Percentiles rank a stretch among this genome's conserved stretches.
phyloP scores from a whole-genome alignment of 2,797 vertebrate genomes.

The Cheirogaleus major region DNA sequence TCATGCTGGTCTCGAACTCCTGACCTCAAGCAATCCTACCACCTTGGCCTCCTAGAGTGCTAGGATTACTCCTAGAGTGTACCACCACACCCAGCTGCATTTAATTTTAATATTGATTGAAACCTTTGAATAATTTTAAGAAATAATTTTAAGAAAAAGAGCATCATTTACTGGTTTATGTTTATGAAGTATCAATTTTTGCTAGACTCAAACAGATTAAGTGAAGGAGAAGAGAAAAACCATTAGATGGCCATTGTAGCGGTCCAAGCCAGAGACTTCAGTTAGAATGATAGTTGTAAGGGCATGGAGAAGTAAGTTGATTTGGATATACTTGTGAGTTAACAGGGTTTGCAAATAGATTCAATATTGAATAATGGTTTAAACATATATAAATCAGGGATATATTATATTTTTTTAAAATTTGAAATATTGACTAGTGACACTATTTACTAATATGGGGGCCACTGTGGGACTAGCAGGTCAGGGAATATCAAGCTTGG shows the following conservation, averaged over 20 bases:
- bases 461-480: background rate
- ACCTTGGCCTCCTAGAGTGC: too few relatives aligned
- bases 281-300: background rate
- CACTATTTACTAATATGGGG: background rate
- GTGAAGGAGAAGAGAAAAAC: background rate
- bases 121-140: background rate
- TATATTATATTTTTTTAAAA: background rate
- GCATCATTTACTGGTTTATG: background rate
- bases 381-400: background rate
- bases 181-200: background rate
- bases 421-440: background rate
- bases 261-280: background rate
- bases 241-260: background rate
- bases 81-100: background rate
- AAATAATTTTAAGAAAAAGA: background rate
- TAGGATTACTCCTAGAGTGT: too few relatives aligned
- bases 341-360: background rate
- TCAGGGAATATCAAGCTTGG: background rate
- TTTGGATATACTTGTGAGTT: background rate
- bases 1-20: too few relatives aligned
- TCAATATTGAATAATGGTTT: background rate
- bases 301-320: background rate
- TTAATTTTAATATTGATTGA: background rate
- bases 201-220: background rate
- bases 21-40: too few relatives aligned